Percentiles rank a stretch among this genome's conserved stretches.
phyloP scores from a whole-genome alignment of 2,113 vertebrate species.

The Elachura formosa region DNA sequence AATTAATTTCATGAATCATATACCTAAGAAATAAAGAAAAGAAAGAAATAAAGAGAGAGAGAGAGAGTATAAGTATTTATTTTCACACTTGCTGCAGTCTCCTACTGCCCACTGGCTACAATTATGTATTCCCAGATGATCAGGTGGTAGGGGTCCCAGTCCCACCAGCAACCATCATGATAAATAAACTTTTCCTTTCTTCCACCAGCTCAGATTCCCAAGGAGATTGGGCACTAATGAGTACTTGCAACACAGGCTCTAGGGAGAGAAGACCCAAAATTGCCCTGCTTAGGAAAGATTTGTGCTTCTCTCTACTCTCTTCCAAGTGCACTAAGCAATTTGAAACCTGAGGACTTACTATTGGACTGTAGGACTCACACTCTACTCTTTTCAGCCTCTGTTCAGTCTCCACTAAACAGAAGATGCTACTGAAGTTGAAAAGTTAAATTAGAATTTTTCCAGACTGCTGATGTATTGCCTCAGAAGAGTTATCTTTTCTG shows the following conservation, averaged over 20 bases:
- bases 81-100: not conserved
- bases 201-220: not conserved
- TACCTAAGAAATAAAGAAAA: not conserved
- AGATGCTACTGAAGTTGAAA: not conserved
- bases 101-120: not conserved
- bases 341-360: not conserved
- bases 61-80: not conserved
- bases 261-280: not conserved
- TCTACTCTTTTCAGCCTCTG: not conserved
- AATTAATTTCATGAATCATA: not conserved
- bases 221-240: not conserved
- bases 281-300: not conserved
- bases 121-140: not conserved
- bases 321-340: not conserved
- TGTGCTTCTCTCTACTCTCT: not conserved
- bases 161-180: not conserved
- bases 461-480: not conserved
- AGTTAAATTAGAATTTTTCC: not conserved
- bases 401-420: not conserved
- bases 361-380: not conserved
- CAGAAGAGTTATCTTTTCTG: not conserved
- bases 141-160: not conserved
- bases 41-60: not conserved
- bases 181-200: not conserved
- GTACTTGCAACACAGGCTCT: not conserved